Base-by-base conservation (phyloP, 2,888 invertebrate genomes). In the Apoda limacodes region DNA sequence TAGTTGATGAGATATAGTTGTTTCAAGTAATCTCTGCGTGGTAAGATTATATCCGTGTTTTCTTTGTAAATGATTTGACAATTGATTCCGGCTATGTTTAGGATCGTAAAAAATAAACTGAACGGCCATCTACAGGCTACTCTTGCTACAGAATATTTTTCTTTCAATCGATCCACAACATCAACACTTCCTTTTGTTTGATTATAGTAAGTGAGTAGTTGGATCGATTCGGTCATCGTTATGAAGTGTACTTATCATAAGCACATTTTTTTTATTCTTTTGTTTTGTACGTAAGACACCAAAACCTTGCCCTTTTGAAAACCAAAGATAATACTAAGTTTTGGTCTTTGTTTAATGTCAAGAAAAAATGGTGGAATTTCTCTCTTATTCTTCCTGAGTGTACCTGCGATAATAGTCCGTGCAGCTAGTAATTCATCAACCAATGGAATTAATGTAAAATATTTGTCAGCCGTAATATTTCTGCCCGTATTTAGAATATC, bases 131-230 rank as follows among this genome's bases (percentile, higher is more conserved):
- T 40, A 27, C 42, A 35, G 10, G 46, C 45, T 32, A 41, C 41
- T 31, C 46, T 34, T n/a, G 42, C 43, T 26, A 42, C 46, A 33
- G 46, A 45, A 44, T 54, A n/a, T 30, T 42, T 33, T 34, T 45
- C 40, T 35, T 46, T 48, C 32, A 52, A 40, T 46, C 49, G 45
- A 28, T 55, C 51, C 10, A 54, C 48, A 6, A 46, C 42, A 35
- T 55, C 53, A 25, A 55, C 50, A 20, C 52, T 49, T 31, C 35
- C 37, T 39, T 55, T 50, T 13, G 46, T 47, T 11, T 25, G 13
- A 28, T 31, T 36, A 12, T 36, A 36, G 23, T 12, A 32, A 12
- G 17, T 26, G n/a, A n/a, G n/a, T n/a, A n/a, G n/a, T n/a, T n/a
- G 30, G 30, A 30, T 30, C 26, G 23, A 34, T 34, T 22, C 23